Base-by-base conservation (phyloP, 2,888 invertebrate genomes). In the Vesta saturnalis region DNA sequence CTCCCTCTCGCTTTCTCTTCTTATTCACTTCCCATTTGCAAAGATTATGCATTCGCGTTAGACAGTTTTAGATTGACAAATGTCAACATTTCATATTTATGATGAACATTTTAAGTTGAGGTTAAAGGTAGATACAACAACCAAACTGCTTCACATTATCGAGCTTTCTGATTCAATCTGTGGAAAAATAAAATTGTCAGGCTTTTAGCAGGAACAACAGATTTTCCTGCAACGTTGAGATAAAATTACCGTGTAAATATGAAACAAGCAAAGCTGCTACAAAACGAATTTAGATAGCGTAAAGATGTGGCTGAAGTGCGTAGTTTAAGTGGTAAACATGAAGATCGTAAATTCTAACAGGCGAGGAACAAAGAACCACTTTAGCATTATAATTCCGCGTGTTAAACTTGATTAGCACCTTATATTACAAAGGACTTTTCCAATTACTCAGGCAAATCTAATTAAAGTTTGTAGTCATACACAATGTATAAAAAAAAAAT, bases 41-140 rank as follows among this genome's bases (percentile, higher is more conserved):
- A 67, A 73, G 73, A 76, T 77, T 77, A 78, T 78, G 75, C 78
- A 77, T 59, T 64, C 68, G 59, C 59, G n/a, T n/a, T n/a, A n/a
- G n/a, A n/a, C n/a, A n/a, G n/a, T 62, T 59, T 64, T 60, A 64
- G 68, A 68, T 64, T 68, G 68, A 68, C 68, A 64, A 64, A 68
- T 64, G 68, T 60, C 68, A 64, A 30, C 64, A 30, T 39, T 22
- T 63, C 59, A 35, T 47, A 68, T 60, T 64, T 59, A 60, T 16
- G 60, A 59, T 56, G 57, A 64, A 60, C 56, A 49, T 54, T 67
- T 62, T 18, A 19, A 55, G 62, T 43, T 67, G 43, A 59, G 18
- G 58, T 6, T 54, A 22, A 21, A 56, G 47, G 52, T 23, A 19
- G 43, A 23, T 46, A 35, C 46, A 21, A 35, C 43, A 39, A 16